Evolutionary conservation across 2,888 invertebrate species (phyloP), one percentile per base, ranked within the genome.

Genomic region (Craniophora ligustri): DNA sequence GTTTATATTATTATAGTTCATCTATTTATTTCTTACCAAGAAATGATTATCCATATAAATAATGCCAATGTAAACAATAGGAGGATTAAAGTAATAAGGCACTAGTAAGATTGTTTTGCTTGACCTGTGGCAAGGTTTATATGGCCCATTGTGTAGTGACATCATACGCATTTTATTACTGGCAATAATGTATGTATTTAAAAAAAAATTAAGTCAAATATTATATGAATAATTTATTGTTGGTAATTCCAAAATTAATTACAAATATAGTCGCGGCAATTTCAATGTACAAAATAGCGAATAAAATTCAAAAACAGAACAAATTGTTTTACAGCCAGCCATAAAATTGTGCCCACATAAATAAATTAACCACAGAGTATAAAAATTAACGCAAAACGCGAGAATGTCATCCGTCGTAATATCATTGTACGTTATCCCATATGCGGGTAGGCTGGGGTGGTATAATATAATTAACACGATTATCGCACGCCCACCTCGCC

Each of bases 381-480:
- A 75, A 75, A 74, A 75, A 69, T 74, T 73, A 73, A 73, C 72
- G 59, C 63, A 21, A 74, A 72, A 67, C 65, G 58, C 72, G 41
- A 63, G 59, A 64, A 64, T 72, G 67, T 61, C 72, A 72, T 69
- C 48, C 54, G 50, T 51, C 56, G 55, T 60, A 53, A 56, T 65
- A 66, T 62, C 39, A 75, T 58, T 66, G 57, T 63, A 70, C 57
- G 67, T 68, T 67, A 68, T 68, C 58, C 65, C 50, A 56, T 55
- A 68, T 75, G 69, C 79, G 80, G 79, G 79, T 66, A 69, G 70
- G 59, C 68, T 69, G 68, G 76, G 72, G 66, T 48, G 47, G 49
- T 46, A 71, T 79, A 81, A 78, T 82, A 63, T 67, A 67, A 69
- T 71, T 80, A 82, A 76, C 71, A 42, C 70, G 61, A 79, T 76